Conservation (phyloP, 2,888 invertebrate genomes). For the Stenolophus ochropezus region DNA sequence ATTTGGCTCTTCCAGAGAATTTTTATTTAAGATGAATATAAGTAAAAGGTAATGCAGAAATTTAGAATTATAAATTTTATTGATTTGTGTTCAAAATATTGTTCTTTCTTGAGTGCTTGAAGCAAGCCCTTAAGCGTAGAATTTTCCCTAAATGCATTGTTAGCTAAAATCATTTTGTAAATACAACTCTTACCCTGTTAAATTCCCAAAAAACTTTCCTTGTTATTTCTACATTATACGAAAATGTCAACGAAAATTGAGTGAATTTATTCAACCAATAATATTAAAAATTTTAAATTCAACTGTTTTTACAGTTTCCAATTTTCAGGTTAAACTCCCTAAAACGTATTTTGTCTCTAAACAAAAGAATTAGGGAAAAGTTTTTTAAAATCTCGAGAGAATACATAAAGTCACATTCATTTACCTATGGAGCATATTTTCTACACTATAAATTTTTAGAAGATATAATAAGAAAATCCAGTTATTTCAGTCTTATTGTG, state of each 20-base stretch:
- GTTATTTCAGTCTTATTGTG: not conserved
- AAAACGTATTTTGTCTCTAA: constrained; percentile 10
- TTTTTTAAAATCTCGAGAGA: constrained; percentile 7
- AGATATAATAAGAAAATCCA: not conserved
- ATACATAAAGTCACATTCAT: not conserved
- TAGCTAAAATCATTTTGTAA: not conserved
- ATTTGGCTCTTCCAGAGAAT: no score
- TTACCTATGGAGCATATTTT: constrained; percentile 1
- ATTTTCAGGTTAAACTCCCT: not conserved
- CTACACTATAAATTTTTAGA: constrained; percentile 27
- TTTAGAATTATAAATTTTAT: no score
- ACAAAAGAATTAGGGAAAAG: constrained; percentile 16
- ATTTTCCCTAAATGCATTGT: not conserved
- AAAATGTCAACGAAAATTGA: constrained; percentile 13
- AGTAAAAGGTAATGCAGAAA: no score
- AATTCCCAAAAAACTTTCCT: not conserved
- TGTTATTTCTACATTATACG: constrained; percentile 14
- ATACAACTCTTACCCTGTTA: not conserved
- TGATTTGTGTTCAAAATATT: not conserved
- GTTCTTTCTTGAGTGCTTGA: not conserved
- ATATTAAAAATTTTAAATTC: not conserved
- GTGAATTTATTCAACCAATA: constrained; percentile 25
- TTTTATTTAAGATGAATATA: no score
- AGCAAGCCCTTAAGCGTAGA: not conserved
- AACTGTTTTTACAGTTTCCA: constrained; percentile 13